phyloP scores from a whole-genome alignment of 2,797 vertebrate species.

The Parauchenoglanis punctatus region DNA sequence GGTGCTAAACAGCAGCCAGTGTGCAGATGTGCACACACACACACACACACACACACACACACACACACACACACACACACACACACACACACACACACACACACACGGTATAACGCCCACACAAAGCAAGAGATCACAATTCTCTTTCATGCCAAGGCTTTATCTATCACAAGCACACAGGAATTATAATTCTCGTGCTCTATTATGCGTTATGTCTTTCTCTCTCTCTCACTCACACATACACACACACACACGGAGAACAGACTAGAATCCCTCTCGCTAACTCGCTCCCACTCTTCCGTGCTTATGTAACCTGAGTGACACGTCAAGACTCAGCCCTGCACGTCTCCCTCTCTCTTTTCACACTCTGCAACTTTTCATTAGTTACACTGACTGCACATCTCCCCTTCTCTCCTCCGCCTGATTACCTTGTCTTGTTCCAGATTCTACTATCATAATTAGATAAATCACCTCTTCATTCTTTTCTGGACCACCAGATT shows the following conservation, averaged over 20 bases:
- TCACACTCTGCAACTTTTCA: constrained; percentile 48
- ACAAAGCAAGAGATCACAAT: neutral
- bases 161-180: neutral
- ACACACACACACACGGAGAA: neutral
- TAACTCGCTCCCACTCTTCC: constrained; percentile 5
- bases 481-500: constrained; percentile 13
- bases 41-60: constrained; percentile 6
- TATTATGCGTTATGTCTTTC: neutral
- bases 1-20: neutral
- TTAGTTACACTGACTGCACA: constrained; percentile 47
- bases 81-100: neutral
- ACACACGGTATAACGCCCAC: neutral
- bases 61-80: neutral
- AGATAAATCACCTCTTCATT: constrained; percentile 52
- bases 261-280: constrained; percentile 8
- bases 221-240: neutral
- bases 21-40: neutral
- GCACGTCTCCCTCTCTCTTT: constrained; percentile 20
- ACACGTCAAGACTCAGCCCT: constrained; percentile 21
- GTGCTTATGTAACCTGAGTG: constrained; percentile 30
- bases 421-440: constrained; percentile 53
- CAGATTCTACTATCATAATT: constrained; percentile 61
- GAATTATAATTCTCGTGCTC: neutral
- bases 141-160: neutral
- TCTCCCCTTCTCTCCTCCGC: constrained; percentile 11